Percentiles rank a stretch among this genome's conserved stretches.
Evolutionary conservation across 2,113 vertebrate genomes (phyloP).

Genomic region (Butorides virescens): DNA sequence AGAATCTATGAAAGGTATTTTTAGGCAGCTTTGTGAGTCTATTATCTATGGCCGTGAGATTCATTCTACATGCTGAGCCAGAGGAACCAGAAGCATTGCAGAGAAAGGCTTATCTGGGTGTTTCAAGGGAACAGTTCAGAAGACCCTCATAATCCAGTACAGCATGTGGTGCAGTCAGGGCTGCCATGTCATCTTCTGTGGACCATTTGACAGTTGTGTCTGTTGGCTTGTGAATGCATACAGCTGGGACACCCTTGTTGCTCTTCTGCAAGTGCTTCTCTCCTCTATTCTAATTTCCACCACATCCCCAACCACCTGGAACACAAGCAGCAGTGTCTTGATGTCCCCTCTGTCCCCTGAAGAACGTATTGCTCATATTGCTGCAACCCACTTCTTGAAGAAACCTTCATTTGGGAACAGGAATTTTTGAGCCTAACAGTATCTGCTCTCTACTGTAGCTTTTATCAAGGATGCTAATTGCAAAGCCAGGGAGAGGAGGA

Average conservation of each 20-base stretch:
- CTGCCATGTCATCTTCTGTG: not conserved
- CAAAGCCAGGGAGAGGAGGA: not conserved
- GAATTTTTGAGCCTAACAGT: not conserved
- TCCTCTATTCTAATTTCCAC: not conserved
- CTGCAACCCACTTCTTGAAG: not conserved
- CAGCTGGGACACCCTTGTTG: not conserved
- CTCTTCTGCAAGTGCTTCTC: not conserved
- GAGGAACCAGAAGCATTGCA: not conserved
- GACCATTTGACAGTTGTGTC: not conserved
- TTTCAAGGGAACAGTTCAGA: not conserved
- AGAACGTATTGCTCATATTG: fast-evolving
- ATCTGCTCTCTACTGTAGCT: not conserved
- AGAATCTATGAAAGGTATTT: not conserved
- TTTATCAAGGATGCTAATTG: not conserved
- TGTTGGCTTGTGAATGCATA: not conserved
- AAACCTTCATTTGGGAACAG: not conserved
- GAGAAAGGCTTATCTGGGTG: not conserved
- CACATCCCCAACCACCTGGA: not conserved
- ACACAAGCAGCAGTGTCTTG: not conserved
- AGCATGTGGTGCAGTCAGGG: not conserved
- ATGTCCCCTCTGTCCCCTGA: not conserved
- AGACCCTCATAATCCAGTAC: not conserved
- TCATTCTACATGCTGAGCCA: not conserved
- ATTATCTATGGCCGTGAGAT: not conserved
- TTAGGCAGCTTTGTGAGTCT: not conserved